These are phyloP conservation scores for Agelastica alni DNA, from an alignment of 2,888 invertebrate genomes.

Conservation along the genomic window DNA sequence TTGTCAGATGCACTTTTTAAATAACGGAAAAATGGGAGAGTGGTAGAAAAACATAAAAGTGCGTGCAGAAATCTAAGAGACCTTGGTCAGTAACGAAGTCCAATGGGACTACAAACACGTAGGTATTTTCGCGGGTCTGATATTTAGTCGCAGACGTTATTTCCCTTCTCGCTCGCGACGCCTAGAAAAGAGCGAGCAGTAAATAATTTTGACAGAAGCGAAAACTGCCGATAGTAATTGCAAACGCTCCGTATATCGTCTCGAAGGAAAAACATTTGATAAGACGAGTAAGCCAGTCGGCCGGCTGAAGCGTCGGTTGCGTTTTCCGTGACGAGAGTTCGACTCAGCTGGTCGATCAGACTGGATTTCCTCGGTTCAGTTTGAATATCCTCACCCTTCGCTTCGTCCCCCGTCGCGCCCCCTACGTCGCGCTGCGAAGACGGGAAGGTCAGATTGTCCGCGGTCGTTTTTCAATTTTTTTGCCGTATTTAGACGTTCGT, in stretches of 20 bases:
- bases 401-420: constrained; percentile 31
- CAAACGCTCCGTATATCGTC: no score
- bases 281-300: constrained; percentile 7
- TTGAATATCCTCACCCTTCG: constrained; percentile 33
- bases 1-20: no score
- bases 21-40: no score
- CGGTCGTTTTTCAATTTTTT: constrained; percentile 22
- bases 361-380: constrained; percentile 37
- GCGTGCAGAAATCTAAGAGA: no score
- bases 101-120: no score
- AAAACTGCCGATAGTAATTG: no score
- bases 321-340: constrained; percentile 12
- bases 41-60: no score
- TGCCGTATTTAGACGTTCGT: constrained; percentile 9
- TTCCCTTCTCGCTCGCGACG: no score
- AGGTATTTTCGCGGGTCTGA: no score
- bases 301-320: neutral
- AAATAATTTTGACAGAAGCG: constrained; percentile 13
- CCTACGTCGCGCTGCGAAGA: constrained; percentile 30
- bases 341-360: constrained; percentile 26
- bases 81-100: no score
- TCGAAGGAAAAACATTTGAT: no score
- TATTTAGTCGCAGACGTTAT: no score
- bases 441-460: constrained; percentile 35
- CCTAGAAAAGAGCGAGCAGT: constrained; percentile 1